Conservation (phyloP, 2,113 vertebrate species). For the Gadus macrocephalus region DNA sequence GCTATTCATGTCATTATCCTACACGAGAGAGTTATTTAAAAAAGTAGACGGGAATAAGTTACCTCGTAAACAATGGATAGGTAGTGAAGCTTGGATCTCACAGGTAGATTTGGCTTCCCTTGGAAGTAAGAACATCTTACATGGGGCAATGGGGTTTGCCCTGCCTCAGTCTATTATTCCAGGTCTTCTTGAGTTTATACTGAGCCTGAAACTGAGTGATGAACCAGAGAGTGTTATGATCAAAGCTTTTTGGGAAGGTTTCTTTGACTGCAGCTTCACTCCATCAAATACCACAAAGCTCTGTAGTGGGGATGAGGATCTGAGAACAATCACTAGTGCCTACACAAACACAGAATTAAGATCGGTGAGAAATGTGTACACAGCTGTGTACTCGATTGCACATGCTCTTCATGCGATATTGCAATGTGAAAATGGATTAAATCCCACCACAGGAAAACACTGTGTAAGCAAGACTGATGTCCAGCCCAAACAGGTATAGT, state of each 20-base stretch:
- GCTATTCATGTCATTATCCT: constrained; percentile 42
- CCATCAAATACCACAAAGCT: constrained; percentile 30
- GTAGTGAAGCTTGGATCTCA: constrained; percentile 56
- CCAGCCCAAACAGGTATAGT: constrained; percentile 40
- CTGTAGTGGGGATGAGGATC: constrained; percentile 57
- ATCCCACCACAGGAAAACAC: constrained; percentile 51
- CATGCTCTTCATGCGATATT: constrained; percentile 53
- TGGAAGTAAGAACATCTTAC: constrained; percentile 34
- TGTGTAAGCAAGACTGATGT: constrained; percentile 50
- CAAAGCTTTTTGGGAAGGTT: constrained; percentile 43
- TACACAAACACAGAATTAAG: constrained; percentile 58
- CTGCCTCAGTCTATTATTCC: constrained; percentile 44
- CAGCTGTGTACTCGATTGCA: constrained; percentile 54
- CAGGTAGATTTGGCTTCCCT: constrained; percentile 35
- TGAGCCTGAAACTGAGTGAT: constrained; percentile 48
- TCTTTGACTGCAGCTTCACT: constrained; percentile 51
- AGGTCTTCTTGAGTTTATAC: constrained; percentile 50
- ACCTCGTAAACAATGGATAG: constrained; percentile 58
- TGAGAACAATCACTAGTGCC: constrained; percentile 42
- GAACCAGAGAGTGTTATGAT: constrained; percentile 38
- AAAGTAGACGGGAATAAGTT: constrained; percentile 38
- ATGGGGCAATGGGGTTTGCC: constrained; percentile 57
- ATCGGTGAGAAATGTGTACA: constrained; percentile 59
- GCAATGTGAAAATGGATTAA: constrained; percentile 52
- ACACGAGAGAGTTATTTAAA: constrained; percentile 22